Base-by-base conservation (phyloP, 2,888 invertebrate species). In the Chironomus tentans region DNA sequence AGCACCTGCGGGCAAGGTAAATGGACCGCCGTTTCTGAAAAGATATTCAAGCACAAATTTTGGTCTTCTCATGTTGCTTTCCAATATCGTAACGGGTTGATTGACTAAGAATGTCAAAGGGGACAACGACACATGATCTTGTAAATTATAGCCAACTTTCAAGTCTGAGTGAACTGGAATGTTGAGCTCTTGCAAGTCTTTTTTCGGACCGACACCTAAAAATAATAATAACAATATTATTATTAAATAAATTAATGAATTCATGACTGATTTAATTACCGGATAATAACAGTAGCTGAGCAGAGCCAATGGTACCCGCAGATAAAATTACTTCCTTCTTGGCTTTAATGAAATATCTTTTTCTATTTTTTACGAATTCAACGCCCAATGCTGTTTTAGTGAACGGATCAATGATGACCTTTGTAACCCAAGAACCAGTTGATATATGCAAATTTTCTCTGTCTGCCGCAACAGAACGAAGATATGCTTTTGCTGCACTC, bases 221-320 rank as follows among this genome's bases (percentile, higher is more conserved):
- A 24, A 21, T 24, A 24, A 24, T 12, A 12, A 24, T 6, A 10
- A 22, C 38, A 38, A 10, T 2, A 38, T 38, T 38, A 38, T 10
- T 0, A 4, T 1, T 10, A 4, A 28, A 28, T 28, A 38, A 38
- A 7, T 38, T 38, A 1, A 38, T 38, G 10, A 38, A 28, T 28
- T 28, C 28, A 28, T 38, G 2, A 10, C 56, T 15, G 6, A 18
- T 13, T 65, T 22, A 12, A 65, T 13, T 24, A 65, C 65, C 65
- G 0, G 94, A 94, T 13, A 95, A 82, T 92, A 95, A 91, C 68
- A 96, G 82, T 3, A 96, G 82, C 81, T 95, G 95, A 0, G 96
- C 94, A 2, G 93, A 92, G 78, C 92, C 93, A 38, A 96, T 89
- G 0, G 92, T 85, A 3, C 96, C 95, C 0, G 93, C 93, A 6